These are phyloP conservation scores for Emydocephalus ijimae DNA, from an alignment of 2,113 vertebrate genomes.

Conservation along the genomic window DNA sequence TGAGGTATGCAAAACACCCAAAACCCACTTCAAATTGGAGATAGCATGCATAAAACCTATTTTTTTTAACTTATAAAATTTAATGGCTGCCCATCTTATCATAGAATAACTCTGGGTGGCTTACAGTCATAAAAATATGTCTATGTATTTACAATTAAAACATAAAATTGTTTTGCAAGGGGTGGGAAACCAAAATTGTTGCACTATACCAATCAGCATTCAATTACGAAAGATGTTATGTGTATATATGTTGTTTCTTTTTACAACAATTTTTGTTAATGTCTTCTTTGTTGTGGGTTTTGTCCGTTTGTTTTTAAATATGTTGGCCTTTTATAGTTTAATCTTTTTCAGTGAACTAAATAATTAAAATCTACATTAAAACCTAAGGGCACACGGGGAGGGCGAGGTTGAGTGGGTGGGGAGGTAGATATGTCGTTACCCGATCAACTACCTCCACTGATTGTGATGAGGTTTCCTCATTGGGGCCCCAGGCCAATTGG, in stretches of 20 bases:
- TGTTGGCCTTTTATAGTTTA: no score
- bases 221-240: no score
- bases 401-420: rapidly evolving
- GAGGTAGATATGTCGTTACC: background rate
- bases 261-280: no score
- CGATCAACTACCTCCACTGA: background rate
- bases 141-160: background rate
- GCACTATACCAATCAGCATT: no score
- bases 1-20: background rate
- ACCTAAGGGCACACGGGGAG: background rate
- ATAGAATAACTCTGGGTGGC: no score
- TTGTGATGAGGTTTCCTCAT: background rate
- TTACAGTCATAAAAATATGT: background rate
- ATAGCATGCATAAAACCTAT: background rate
- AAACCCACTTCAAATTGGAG: background rate
- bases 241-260: no score
- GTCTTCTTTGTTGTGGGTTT: no score
- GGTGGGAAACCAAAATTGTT: no score
- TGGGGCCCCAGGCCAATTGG: no score
- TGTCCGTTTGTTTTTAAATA: no score
- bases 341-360: no score
- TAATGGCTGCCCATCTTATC: background rate
- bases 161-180: background rate
- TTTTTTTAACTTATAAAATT: background rate
- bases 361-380: background rate